Evolutionary conservation across 2,113 vertebrate genomes (phyloP), one percentile per base, ranked within the genome.

Genomic region (Eudorcas thomsonii): DNA sequence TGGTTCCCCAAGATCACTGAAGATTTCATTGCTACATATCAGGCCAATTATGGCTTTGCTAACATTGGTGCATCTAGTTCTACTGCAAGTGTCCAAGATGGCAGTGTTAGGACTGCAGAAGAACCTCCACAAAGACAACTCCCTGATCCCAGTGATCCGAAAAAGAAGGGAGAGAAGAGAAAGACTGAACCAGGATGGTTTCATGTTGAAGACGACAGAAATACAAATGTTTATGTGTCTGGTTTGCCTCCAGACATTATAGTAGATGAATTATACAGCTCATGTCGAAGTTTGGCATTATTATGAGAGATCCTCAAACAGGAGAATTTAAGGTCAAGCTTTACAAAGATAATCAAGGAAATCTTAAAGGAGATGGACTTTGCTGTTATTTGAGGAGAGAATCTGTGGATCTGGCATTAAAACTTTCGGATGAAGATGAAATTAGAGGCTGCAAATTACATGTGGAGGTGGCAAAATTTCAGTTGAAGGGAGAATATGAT

Each of bases 1-100:
- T 99, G 99, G 99, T 99, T 99, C 96, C 99, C 99, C 25, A 99
- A 99, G 99, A 99, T 99, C 98, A 99, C 99, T 9, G 99, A 99
- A 96, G 99, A 99, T 98, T 99, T 99, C 98, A 98, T 99, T 50
- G 99, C 99, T 88, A 99, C 99, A 0, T 99, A 99, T 89, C 99
- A 99, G 48, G 99, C 99, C 82, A 99, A 99, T 99, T 99, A 99
- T 50, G 99, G 99, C 92, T 99, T 99, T 96, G 97, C 98, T 62
- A 92, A 98, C 52, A 99, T 99, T 43, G 98, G 98, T 11, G 99
- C 98, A 0, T 98, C 98, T 84, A 96, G 87, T 94, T 98, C 98
- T 21, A 95, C 94, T 60, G 64, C 98, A 62, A 90, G 97, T 45
- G 4, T 94, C 43, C 97, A 98, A 83, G 57, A 97, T 36, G 33